These are phyloP conservation scores for Zygothrica quintamaculata DNA, from an alignment of 2,888 invertebrate genomes.

Conservation along the genomic window DNA sequence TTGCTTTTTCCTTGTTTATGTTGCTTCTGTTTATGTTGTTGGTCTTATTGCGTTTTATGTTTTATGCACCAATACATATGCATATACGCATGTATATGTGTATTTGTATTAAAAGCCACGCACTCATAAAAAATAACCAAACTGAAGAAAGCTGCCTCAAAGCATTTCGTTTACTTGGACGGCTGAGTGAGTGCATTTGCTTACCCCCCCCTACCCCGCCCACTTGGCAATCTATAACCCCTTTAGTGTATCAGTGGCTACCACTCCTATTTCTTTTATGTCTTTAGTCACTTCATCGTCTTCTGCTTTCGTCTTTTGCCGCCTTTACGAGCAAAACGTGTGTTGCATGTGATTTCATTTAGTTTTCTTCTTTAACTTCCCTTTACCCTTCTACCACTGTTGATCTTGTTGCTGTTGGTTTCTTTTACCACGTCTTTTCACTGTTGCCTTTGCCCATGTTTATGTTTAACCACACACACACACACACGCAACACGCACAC, in stretches of 20 bases:
- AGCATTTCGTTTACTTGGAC: constrained; percentile 20
- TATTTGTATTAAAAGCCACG: constrained; percentile 60
- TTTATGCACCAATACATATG: too few relatives aligned
- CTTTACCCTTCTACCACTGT: neutral
- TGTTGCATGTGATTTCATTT: constrained; percentile 78
- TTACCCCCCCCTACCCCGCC: neutral
- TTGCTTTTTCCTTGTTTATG: constrained; percentile 9
- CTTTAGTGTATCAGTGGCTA: neutral
- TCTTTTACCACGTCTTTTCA: neutral
- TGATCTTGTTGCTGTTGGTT: too few relatives aligned
- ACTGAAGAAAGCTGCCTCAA: constrained; percentile 72
- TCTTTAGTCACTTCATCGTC: constrained; percentile 19
- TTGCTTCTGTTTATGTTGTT: constrained; percentile 15
- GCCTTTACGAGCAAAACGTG: constrained; percentile 66
- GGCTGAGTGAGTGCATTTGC: neutral
- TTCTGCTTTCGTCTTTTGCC: constrained; percentile 45
- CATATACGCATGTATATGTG: too few relatives aligned
- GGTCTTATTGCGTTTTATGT: constrained; percentile 63
- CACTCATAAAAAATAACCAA: constrained; percentile 42
- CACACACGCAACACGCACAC: too few relatives aligned
- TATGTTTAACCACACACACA: constrained; percentile 63
- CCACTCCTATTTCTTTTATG: constrained; percentile 15
- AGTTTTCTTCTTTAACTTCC: constrained; percentile 44
- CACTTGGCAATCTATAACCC: neutral
- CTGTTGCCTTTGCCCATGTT: constrained; percentile 26